Evolutionary conservation across 2,113 vertebrate species (phyloP), one percentile per base, ranked within the genome.

Genomic region (Rhinolophus ferrumequinum): DNA sequence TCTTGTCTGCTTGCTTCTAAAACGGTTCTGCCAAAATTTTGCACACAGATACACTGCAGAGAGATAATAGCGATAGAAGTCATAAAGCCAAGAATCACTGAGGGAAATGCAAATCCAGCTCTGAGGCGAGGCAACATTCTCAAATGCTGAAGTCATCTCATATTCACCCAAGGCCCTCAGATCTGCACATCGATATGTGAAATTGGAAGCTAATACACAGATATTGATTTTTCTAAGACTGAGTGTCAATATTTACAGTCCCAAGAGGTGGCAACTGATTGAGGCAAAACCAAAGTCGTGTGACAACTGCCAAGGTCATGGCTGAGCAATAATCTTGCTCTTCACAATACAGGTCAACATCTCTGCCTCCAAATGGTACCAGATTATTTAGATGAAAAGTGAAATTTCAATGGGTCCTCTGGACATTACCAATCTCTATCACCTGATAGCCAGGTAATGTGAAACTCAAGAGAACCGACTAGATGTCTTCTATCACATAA

Each of bases 221-320:
- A 47, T 76, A 98, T 97, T 97, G 97, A 97, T 98, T 97, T 94
- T 89, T 97, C 58, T 83, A 66, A 96, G 93, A 77, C 19, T 79
- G 81, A 93, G 70, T 95, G 96, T 96, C 96, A 97, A 97, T 97
- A 97, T 97, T 97, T 94, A 95, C 82, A 75, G 33, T 97, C 97
- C 97, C 97, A 56, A 80, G 97, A 96, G 97, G 58, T 89, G 56
- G 52, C 54, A 86, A 91, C 82, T 67, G 73, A 95, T 75, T 88
- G 95, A 95, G 82, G 94, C 62, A 96, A 96, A 90, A 93, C 64
- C 93, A 94, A 93, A 95, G 96, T 91, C 41, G 14, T 60, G 33
- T 86, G 88, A 44, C 14, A 5, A 85, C 69, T 62, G 77, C 58
- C 97, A 97, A 98, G 97, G 97, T 98, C 96, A 97, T 2, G 11